Evolutionary conservation across 1,140 invertebrate species (phyloP).

Genomic region (Ectropis grisescens): DNA sequence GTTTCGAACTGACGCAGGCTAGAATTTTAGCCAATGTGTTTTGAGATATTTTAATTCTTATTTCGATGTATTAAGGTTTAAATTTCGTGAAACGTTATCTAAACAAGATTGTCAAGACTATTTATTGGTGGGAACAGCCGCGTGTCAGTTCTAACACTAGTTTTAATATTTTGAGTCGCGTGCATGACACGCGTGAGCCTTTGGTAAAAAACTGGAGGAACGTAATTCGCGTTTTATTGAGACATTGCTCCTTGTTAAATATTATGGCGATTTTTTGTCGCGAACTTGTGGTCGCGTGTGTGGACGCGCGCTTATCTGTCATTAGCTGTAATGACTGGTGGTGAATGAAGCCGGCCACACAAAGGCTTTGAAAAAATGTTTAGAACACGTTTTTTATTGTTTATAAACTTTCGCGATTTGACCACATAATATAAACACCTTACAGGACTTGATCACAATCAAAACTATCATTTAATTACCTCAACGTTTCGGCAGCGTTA

Average conservation of each 20-base stretch:
- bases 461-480: too few relatives aligned
- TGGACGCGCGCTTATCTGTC: conserved; percentile 17
- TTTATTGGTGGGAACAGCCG: conserved; percentile 67
- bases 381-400: too few relatives aligned
- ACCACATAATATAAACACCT: too few relatives aligned
- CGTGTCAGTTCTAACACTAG: conserved; percentile 67
- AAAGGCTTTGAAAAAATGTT: too few relatives aligned
- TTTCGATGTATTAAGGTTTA: too few relatives aligned
- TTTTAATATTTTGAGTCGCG: conserved; percentile 65
- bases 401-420: too few relatives aligned
- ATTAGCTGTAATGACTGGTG: conserved; percentile 35
- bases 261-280: conserved; percentile 28
- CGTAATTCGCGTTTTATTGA: conserved; percentile 64
- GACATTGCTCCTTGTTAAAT: conserved; percentile 53
- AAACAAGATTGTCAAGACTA: conserved; percentile 48
- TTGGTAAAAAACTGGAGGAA: conserved; percentile 63
- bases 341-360: conserved; percentile 20
- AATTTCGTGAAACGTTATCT: conserved; percentile 8
- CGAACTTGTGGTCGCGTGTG: conserved; percentile 34
- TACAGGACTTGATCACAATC: too few relatives aligned
- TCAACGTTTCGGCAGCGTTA: too few relatives aligned
- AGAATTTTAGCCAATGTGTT: too few relatives aligned
- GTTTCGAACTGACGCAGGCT: too few relatives aligned
- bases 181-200: conserved; percentile 42
- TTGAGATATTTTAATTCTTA: too few relatives aligned